Conservation (phyloP, 2,888 invertebrate species). For the Agelastica alni region DNA sequence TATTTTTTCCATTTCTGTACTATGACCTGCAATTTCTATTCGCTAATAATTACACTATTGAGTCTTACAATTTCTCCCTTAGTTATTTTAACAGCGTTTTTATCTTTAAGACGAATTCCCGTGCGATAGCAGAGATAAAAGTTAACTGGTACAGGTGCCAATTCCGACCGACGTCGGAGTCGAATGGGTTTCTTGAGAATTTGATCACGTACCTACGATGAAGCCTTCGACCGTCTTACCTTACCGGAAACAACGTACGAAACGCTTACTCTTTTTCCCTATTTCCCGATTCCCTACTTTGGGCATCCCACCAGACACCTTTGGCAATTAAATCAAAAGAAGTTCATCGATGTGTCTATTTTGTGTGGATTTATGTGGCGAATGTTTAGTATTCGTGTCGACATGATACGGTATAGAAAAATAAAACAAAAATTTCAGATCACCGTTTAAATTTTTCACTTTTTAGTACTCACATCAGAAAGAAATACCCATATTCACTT, state of each 20-base stretch:
- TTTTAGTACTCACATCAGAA: no score
- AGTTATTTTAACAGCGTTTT: no score
- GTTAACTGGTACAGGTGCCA: neutral
- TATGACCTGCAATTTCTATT: no score
- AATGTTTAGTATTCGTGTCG: neutral
- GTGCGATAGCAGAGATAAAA: neutral
- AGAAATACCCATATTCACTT: no score
- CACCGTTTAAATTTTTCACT: no score
- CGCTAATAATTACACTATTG: no score
- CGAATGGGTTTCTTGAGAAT: neutral
- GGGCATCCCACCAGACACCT: constrained; percentile 2
- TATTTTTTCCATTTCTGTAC: no score
- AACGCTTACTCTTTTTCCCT: neutral
- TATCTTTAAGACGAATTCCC: no score
- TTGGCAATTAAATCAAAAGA: constrained; percentile 3
- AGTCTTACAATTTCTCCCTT: no score
- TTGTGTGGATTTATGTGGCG: constrained; percentile 7
- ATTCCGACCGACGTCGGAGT: neutral
- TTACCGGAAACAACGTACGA: neutral
- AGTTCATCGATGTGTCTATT: constrained; percentile 16
- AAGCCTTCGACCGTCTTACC: neutral
- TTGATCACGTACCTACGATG: neutral
- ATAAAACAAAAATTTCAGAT: no score
- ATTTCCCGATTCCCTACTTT: no score
- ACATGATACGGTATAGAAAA: neutral